These are phyloP conservation scores for Rotaria socialis DNA, from an alignment of 2,888 invertebrate species.

Conservation along the genomic window DNA sequence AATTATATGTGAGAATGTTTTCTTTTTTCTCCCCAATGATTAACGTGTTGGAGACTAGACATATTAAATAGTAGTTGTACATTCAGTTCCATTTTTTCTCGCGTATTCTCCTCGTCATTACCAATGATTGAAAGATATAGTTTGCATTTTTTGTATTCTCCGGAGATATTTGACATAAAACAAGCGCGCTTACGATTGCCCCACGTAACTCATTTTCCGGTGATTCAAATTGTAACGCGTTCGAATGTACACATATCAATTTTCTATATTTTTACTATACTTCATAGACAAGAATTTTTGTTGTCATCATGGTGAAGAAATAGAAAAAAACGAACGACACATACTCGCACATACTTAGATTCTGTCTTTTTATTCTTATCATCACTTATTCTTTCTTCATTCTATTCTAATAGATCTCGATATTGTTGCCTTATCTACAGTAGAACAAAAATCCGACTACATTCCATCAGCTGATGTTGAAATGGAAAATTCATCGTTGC, in stretches of 20 bases:
- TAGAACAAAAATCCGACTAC: not conserved
- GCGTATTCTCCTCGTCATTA: not conserved
- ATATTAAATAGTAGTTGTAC: not conserved
- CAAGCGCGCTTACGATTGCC: not conserved
- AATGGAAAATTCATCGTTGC: not conserved
- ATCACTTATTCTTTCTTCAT: not conserved
- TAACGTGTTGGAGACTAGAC: not conserved
- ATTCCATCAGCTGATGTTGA: not conserved
- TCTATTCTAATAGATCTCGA: conserved; percentile 18
- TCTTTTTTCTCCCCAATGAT: not conserved
- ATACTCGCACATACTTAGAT: not conserved
- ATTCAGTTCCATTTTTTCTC: not conserved
- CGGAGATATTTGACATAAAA: not conserved
- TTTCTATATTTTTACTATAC: not conserved
- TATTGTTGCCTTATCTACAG: not conserved
- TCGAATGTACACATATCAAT: not conserved
- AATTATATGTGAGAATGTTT: not conserved
- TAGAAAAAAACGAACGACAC: not conserved
- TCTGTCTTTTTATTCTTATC: not conserved
- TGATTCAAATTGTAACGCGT: not conserved
- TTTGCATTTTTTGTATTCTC: not conserved
- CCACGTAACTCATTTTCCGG: not conserved
- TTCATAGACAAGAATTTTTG: not conserved
- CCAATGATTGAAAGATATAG: not conserved
- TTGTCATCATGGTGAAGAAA: not conserved